Base-by-base conservation (phyloP, 2,888 invertebrate genomes). In the Eustalomyia histrio region DNA sequence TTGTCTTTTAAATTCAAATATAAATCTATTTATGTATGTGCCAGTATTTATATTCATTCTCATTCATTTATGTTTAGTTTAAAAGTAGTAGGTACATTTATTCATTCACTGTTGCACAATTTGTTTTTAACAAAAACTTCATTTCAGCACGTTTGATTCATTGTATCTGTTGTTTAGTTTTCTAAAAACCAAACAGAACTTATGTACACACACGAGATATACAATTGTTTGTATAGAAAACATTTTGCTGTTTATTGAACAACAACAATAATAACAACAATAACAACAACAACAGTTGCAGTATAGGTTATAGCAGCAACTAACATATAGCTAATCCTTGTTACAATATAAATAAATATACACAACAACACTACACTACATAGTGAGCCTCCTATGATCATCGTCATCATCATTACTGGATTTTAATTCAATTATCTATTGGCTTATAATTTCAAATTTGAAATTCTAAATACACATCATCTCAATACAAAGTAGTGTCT, bases 341-440 rank as follows among this genome's bases (percentile, higher is more conserved):
- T 47, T 47, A 47, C 43, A 47, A 47, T 47, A 47, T 47, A 43
- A 43, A 47, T 47, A 43, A 43, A 35, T 39, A 9, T 39, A 12
- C 29, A 12, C 39, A 3, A 47, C n/a, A 47, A 47, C 43, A 47
- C 14, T 47, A n/a, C 43, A 47, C n/a, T 14, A 24, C n/a, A 5
- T 12, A 39, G 14, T 39, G 39, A 47, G 43, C 43, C 43, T 47
- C 43, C 29, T 47, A n/a, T 47, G n/a, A 47, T 47, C 43, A 47
- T n/a, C 64, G 58, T 55, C 29, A 61, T 60, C 57, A 57, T 47
- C 64, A 75, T 39, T 65, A 35, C 39, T 64, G 79, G 71, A 60
- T 76, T 68, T 76, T 76, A 80, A 76, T 80, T 68, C 65, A 80
- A 80, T 80, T 76, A 73, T 60, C 71, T 53, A 76, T 76, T 67